Evolutionary conservation across 2,797 vertebrate species (phyloP).

Genomic region (Catostomus latipinnis): DNA sequence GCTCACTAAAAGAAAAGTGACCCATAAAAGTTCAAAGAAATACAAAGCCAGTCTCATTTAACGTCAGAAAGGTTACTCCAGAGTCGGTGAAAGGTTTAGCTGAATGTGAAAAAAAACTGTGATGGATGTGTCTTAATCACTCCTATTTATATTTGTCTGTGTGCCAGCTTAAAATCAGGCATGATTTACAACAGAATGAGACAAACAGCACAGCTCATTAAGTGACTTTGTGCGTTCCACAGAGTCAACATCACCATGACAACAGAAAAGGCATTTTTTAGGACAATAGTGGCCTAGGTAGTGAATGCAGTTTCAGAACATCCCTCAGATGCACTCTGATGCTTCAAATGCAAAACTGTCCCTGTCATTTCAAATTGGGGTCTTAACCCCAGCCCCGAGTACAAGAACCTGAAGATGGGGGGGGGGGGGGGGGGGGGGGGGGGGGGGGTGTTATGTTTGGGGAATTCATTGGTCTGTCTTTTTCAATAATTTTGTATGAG

Average conservation of each 20-base stretch:
- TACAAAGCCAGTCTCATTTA: neutral
- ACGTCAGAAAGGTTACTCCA: neutral
- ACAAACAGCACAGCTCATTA: slow-evolving; percentile 26
- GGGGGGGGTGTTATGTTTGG: neutral
- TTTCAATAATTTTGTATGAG: neutral
- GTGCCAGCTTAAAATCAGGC: slow-evolving; percentile 27
- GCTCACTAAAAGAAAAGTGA: neutral
- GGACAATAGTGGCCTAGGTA: slow-evolving; percentile 34
- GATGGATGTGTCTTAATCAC: slow-evolving; percentile 33
- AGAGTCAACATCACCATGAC: slow-evolving; percentile 45
- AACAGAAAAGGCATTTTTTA: slow-evolving; percentile 46
- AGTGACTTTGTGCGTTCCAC: slow-evolving; percentile 45
- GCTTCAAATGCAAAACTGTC: slow-evolving; percentile 45
- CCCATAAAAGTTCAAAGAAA: slow-evolving; percentile 18
- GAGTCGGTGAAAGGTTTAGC: neutral
- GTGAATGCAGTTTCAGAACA: slow-evolving; percentile 26
- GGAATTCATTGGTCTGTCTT: no score
- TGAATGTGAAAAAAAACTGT: neutral
- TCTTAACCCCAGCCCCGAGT: neutral
- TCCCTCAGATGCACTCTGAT: slow-evolving; percentile 40
- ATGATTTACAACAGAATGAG: slow-evolving; percentile 9
- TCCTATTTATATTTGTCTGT: slow-evolving; percentile 26
- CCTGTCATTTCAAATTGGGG: slow-evolving; percentile 5
- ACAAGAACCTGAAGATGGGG: neutral
- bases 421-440: no score